These are phyloP conservation scores for Rhysida immarginata DNA, from an alignment of 1,140 invertebrate species.

Conservation along the genomic window DNA sequence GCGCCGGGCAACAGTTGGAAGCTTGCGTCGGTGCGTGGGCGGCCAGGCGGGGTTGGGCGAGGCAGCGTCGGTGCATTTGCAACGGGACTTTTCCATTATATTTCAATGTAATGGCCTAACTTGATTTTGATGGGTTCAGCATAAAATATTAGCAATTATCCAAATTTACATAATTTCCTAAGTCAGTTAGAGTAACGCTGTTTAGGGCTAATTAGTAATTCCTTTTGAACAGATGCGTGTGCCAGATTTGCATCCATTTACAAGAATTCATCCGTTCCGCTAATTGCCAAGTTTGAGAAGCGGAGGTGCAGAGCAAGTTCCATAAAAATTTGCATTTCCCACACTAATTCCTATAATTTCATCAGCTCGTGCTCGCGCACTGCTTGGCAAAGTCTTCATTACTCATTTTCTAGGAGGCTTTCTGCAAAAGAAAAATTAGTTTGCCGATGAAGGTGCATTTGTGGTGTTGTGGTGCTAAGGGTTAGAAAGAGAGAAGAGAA, in stretches of 20 bases:
- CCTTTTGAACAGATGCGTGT: conserved; percentile 6
- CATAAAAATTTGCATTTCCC: conserved; percentile 6
- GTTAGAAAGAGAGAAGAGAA: neutral
- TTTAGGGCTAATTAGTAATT: conserved; percentile 8
- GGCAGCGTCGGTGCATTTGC: neutral
- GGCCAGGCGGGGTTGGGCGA: neutral
- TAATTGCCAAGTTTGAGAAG: conserved; percentile 5
- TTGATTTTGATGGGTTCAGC: conserved; percentile 8
- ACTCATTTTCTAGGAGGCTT: neutral
- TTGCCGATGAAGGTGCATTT: neutral
- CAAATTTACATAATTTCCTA: conserved; percentile 8
- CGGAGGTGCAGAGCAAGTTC: neutral
- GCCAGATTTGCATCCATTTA: conserved; percentile 8
- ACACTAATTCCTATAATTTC: conserved; percentile 5
- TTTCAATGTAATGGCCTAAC: conserved; percentile 5
- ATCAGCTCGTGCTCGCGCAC: neutral
- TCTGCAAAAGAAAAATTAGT: neutral
- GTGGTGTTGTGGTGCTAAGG: neutral
- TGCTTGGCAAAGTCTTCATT: neutral
- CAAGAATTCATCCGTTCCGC: neutral
- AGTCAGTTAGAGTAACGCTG: conserved; percentile 7
- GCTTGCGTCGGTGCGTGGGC: too few relatives aligned
- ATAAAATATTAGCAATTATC: conserved; percentile 9
- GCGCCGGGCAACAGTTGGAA: neutral
- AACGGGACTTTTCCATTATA: conserved; percentile 2